phyloP scores from a whole-genome alignment of 1,140 invertebrate genomes.

The Cardiocondyla obscurior region DNA sequence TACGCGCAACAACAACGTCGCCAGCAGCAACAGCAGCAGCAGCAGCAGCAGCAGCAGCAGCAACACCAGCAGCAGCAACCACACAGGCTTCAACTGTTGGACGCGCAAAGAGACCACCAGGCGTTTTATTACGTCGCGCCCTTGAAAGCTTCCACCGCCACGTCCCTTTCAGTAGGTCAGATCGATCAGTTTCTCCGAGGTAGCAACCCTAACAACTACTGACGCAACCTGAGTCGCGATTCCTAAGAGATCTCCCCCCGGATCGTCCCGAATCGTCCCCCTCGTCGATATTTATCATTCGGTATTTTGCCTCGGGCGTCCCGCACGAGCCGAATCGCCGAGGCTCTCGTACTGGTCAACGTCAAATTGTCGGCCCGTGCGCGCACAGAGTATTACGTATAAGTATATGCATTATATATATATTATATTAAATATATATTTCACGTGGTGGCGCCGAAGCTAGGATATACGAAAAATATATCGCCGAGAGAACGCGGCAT shows the following conservation, averaged over 20 bases:
- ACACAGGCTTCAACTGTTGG: constrained; percentile 81
- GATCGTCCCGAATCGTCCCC: constrained; percentile 4
- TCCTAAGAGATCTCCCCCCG: not conserved
- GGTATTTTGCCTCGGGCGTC: not conserved
- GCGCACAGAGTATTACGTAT: constrained; percentile 26
- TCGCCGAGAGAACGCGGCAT: constrained; percentile 31
- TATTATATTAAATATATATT: constrained; percentile 37
- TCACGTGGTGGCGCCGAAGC: constrained; percentile 12
- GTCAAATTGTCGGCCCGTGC: constrained; percentile 17
- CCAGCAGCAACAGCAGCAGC: constrained; percentile 87
- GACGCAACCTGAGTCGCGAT: constrained; percentile 24
- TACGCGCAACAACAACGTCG: constrained; percentile 88
- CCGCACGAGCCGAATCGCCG: not conserved
- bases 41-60: constrained; percentile 86
- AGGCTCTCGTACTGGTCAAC: not conserved
- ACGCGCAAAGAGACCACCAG: constrained; percentile 81
- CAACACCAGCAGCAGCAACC: constrained; percentile 83
- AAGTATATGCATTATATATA: constrained; percentile 41
- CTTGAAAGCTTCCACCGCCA: constrained; percentile 62
- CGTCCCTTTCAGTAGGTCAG: constrained; percentile 85
- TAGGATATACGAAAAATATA: constrained; percentile 10
- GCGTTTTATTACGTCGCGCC: constrained; percentile 87
- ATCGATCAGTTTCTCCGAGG: constrained; percentile 92
- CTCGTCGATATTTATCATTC: constrained; percentile 30
- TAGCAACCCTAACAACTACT: constrained; percentile 50